Conservation (phyloP, 2,888 invertebrate species). For the Kryphioiulus occultus region DNA sequence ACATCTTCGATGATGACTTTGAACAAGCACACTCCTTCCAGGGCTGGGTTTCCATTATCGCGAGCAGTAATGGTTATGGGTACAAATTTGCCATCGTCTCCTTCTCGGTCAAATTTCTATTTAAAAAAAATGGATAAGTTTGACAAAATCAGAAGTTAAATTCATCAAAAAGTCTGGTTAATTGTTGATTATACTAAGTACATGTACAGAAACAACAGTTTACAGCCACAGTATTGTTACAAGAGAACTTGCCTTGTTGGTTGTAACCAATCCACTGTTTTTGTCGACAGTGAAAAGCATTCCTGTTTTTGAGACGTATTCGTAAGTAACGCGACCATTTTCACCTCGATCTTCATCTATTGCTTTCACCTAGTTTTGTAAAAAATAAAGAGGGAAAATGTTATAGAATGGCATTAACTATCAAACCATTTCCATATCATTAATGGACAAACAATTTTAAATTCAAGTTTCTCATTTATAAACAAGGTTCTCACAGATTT, state of each 20-base stretch:
- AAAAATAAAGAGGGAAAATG: neutral
- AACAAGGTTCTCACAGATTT: too few species aligned
- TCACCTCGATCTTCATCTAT: slow-evolving; percentile 73
- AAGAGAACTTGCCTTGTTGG: slow-evolving; percentile 69
- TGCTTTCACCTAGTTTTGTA: slow-evolving; percentile 70
- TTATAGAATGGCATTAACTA: neutral
- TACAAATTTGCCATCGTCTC: slow-evolving; percentile 81
- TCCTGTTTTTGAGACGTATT: slow-evolving; percentile 79
- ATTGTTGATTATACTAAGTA: too few species aligned
- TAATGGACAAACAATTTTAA: too few species aligned
- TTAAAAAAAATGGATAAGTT: neutral
- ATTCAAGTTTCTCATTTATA: too few species aligned
- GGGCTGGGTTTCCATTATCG: slow-evolving; percentile 87
- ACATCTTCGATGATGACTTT: slow-evolving; percentile 88
- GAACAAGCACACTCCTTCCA: slow-evolving; percentile 93
- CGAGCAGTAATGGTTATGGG: slow-evolving; percentile 90
- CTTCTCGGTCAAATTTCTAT: slow-evolving; percentile 87
- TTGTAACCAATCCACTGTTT: slow-evolving; percentile 77
- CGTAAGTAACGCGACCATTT: slow-evolving; percentile 77
- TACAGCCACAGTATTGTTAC: neutral
- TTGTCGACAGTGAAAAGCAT: slow-evolving; percentile 79
- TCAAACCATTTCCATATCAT: too few species aligned
- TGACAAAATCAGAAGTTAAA: too few species aligned
- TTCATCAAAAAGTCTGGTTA: too few species aligned
- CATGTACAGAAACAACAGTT: too few species aligned